These are phyloP conservation scores for Actenoides hombroni DNA, from an alignment of 2,113 vertebrate species.

Conservation along the genomic window DNA sequence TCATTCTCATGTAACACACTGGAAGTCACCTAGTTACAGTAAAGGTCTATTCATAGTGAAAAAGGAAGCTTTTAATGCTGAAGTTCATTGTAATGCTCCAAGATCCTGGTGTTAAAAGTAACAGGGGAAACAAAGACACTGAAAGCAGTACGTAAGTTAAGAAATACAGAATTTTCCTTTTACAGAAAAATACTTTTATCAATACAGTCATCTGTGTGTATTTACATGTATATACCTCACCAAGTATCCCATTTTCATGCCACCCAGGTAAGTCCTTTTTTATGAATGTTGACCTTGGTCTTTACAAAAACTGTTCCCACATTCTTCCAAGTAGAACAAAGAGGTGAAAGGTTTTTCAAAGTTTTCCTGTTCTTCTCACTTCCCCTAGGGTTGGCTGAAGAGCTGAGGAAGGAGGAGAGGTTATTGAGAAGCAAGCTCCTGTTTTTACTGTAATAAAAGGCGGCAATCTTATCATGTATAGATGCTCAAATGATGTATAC, in stretches of 20 bases:
- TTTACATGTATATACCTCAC: not conserved
- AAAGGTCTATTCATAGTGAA: not conserved
- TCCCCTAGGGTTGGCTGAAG: slow-evolving; percentile 59
- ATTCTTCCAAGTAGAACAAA: slow-evolving; percentile 62
- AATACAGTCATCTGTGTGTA: not conserved
- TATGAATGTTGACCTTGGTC: not conserved
- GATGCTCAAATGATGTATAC: slow-evolving; percentile 61
- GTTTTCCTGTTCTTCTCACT: slow-evolving; percentile 57
- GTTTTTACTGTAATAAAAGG: slow-evolving; percentile 63
- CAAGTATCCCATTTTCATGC: not conserved
- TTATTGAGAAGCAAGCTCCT: slow-evolving; percentile 62
- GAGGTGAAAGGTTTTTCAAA: slow-evolving; percentile 59
- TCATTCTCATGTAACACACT: not conserved
- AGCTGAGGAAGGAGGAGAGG: slow-evolving; percentile 58
- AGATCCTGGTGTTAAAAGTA: not conserved
- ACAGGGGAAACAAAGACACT: not conserved
- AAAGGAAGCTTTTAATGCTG: slow-evolving; percentile 18
- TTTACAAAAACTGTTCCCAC: slow-evolving; percentile 19
- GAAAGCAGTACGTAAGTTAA: not conserved
- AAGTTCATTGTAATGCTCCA: not conserved
- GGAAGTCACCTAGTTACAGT: not conserved
- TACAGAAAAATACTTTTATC: not conserved
- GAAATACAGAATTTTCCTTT: not conserved
- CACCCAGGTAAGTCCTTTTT: not conserved
- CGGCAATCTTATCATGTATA: slow-evolving; percentile 48